Evolutionary conservation across 2,797 vertebrate genomes (phyloP).

Genomic region (Myripristis murdjan): DNA sequence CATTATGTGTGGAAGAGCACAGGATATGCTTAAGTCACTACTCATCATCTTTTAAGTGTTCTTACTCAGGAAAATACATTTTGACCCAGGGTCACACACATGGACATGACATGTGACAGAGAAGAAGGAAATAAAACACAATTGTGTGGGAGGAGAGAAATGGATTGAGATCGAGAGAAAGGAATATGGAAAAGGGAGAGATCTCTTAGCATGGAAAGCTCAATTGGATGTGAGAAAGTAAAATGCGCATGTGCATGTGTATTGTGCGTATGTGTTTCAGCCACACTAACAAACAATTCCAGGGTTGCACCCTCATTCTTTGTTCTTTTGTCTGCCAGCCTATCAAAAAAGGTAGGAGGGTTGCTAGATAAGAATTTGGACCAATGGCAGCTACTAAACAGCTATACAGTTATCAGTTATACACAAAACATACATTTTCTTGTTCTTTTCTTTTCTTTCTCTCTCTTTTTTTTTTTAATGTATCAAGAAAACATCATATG

Average conservation of each 20-base stretch:
- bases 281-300: not conserved
- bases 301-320: constrained; percentile 19
- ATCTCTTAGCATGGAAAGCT: not conserved
- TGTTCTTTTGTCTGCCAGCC: constrained; percentile 1
- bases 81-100: constrained; percentile 55
- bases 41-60: constrained; percentile 38
- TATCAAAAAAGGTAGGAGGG: constrained; percentile 8
- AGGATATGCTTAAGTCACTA: constrained; percentile 48
- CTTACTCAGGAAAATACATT: constrained; percentile 57
- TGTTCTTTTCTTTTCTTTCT: too few relatives aligned
- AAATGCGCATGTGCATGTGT: not conserved
- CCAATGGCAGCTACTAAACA: constrained; percentile 1
- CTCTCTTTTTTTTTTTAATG: too few relatives aligned
- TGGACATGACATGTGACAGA: constrained; percentile 46
- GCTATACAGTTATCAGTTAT: not conserved
- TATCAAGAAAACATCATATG: too few relatives aligned
- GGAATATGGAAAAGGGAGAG: not conserved
- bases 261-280: constrained; percentile 1
- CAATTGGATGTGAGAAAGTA: not conserved
- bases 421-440: too few relatives aligned
- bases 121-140: constrained; percentile 21
- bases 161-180: constrained; percentile 8
- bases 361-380: constrained; percentile 2
- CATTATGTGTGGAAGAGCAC: constrained; percentile 36
- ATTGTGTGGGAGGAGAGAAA: not conserved